Percentiles rank a stretch among this genome's conserved stretches.
Conservation (phyloP, 2,113 vertebrate species). For the Archocentrus centrarchus region DNA sequence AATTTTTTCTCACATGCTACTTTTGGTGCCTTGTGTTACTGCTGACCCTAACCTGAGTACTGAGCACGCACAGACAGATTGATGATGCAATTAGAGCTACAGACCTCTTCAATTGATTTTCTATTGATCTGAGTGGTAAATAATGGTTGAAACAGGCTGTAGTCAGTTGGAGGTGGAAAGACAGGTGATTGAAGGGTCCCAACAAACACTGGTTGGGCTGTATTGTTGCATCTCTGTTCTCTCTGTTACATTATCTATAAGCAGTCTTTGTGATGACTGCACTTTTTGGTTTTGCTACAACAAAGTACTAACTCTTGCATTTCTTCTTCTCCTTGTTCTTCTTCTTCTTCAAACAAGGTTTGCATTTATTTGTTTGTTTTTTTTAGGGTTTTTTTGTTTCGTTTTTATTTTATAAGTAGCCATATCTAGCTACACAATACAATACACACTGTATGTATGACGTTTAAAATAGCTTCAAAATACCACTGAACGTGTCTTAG, state of each 20-base stretch:
- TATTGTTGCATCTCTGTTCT: neutral
- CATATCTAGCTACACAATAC: neutral
- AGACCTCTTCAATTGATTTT: conserved; percentile 51
- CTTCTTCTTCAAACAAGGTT: neutral
- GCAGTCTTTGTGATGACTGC: neutral
- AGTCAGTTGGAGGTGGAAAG: neutral
- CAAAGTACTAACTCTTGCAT: fast-evolving
- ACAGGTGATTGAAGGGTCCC: neutral
- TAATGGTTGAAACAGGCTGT: neutral
- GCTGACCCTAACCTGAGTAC: neutral
- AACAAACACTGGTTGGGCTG: neutral
- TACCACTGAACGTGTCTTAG: neutral
- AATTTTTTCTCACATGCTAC: neutral
- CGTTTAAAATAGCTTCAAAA: neutral
- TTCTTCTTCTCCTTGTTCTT: too few species aligned
- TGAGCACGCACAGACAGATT: conserved; percentile 32
- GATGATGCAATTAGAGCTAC: conserved; percentile 59
- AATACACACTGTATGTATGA: neutral
- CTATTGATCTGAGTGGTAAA: conserved; percentile 36
- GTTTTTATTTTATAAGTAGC: neutral
- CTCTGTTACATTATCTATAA: neutral
- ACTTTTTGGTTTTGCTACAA: neutral
- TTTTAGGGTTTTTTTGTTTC: too few species aligned
- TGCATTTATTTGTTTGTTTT: neutral
- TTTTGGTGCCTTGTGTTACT: neutral